A percentile compares a stretch with the other conserved stretches of the same genome.
These are phyloP conservation scores for Piprites chloris DNA, from an alignment of 2,113 vertebrate genomes.

Conservation along the genomic window DNA sequence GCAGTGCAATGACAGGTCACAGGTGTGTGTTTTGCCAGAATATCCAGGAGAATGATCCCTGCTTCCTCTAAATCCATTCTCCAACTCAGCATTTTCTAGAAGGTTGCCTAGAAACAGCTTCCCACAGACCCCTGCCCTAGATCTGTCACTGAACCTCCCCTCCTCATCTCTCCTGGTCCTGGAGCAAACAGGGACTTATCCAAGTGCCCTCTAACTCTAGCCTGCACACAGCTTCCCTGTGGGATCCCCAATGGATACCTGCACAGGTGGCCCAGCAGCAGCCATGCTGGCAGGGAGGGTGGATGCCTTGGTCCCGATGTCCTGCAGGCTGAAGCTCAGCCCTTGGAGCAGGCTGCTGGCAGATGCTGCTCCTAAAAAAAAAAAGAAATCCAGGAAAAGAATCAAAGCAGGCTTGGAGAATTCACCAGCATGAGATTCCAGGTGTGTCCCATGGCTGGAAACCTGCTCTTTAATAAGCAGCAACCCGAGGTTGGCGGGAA, in stretches of 20 bases:
- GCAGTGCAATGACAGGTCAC: rapidly evolving
- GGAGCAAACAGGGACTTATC: background rate
- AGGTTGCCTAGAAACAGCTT: too few relatives aligned
- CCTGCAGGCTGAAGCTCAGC: slow-evolving; percentile 96
- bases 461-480: background rate
- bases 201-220: background rate
- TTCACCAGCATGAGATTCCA: background rate
- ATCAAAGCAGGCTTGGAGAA: background rate
- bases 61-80: background rate
- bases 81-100: background rate
- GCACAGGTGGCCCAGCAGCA: slow-evolving; percentile 49
- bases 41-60: rapidly evolving
- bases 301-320: slow-evolving; percentile 87
- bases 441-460: rapidly evolving
- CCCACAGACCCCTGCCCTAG: background rate
- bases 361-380: slow-evolving; percentile 78
- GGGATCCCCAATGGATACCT: slow-evolving; percentile 53
- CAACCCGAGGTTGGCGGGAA: rapidly evolving
- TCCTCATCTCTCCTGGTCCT: background rate
- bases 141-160: background rate
- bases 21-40: background rate
- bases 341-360: slow-evolving; percentile 97
- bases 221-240: background rate
- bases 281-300: slow-evolving; percentile 73
- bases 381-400: rapidly evolving